Evolutionary conservation across 2,113 vertebrate genomes (phyloP).

Genomic region (Istiophorus platypterus): DNA sequence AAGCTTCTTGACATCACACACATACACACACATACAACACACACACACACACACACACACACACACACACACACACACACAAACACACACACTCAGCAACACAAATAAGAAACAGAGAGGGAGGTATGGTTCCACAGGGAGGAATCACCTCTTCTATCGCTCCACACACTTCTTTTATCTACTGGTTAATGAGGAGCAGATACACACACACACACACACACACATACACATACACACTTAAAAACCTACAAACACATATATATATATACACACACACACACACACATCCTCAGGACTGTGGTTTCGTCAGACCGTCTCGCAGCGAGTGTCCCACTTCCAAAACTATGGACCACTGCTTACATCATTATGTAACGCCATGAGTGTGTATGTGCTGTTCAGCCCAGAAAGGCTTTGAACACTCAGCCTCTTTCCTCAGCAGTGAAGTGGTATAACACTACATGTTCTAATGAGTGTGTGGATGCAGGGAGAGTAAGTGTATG

Average conservation of each 20-base stretch:
- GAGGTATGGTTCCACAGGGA: slow-evolving; percentile 72
- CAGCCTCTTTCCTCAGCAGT: slow-evolving; percentile 61
- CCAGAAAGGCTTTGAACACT: slow-evolving; percentile 69
- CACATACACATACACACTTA: slow-evolving; percentile 7
- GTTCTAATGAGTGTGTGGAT: slow-evolving; percentile 67
- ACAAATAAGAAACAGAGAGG: slow-evolving; percentile 72
- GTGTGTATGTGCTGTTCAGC: slow-evolving; percentile 41
- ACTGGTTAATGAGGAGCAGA: slow-evolving; percentile 76
- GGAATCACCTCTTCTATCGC: slow-evolving; percentile 78
- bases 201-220: slow-evolving; percentile 47
- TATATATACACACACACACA: slow-evolving; percentile 14
- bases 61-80: slow-evolving; percentile 37
- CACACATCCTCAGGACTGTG: slow-evolving; percentile 63
- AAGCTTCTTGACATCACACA: slow-evolving; percentile 70
- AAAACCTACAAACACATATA: too few species aligned
- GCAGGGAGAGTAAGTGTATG: slow-evolving; percentile 26
- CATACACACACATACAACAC: slow-evolving; percentile 39
- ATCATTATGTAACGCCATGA: slow-evolving; percentile 68
- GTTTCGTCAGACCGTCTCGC: slow-evolving; percentile 75
- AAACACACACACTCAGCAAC: slow-evolving; percentile 41
- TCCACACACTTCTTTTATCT: slow-evolving; percentile 79
- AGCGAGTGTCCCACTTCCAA: slow-evolving; percentile 78
- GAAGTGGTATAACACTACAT: slow-evolving; percentile 58
- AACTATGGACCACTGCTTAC: slow-evolving; percentile 74
- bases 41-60: slow-evolving; percentile 42